A percentile compares a stretch with the other conserved stretches of the same genome.
phyloP scores from a whole-genome alignment of 2,888 invertebrate genomes.

The Scaeva pyrastri region DNA sequence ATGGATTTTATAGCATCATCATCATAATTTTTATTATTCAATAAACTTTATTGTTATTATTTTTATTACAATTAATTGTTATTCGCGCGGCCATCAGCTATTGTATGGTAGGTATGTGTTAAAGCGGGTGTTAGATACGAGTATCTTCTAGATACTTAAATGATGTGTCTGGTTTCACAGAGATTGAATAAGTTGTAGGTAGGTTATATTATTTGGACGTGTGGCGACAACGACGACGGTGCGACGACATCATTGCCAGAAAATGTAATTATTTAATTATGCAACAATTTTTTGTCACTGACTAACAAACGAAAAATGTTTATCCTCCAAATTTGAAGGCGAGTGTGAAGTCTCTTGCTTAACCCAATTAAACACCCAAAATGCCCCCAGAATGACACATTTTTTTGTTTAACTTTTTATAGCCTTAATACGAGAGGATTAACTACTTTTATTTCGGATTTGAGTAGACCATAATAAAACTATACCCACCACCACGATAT shows the following conservation, averaged over 20 bases:
- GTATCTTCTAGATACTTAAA: not conserved
- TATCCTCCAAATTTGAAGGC: not conserved
- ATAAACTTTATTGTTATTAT: slow-evolving; percentile 81
- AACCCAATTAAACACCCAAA: slow-evolving; percentile 64
- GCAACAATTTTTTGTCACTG: slow-evolving; percentile 7
- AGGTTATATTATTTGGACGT: not conserved
- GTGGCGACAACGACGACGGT: slow-evolving; percentile 29
- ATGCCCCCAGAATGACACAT: slow-evolving; percentile 56
- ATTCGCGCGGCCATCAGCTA: slow-evolving; percentile 46
- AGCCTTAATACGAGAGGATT: slow-evolving; percentile 26
- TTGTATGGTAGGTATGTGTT: slow-evolving; percentile 1
- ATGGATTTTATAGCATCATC: slow-evolving; percentile 83
- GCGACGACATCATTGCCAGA: slow-evolving; percentile 3
- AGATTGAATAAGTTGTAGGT: not conserved
- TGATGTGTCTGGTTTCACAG: not conserved
- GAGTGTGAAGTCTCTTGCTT: slow-evolving; percentile 32
- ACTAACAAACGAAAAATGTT: slow-evolving; percentile 26
- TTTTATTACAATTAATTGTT: slow-evolving; percentile 80
- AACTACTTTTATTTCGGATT: slow-evolving; percentile 33
- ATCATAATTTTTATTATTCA: slow-evolving; percentile 81
- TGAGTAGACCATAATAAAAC: slow-evolving; percentile 46
- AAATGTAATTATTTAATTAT: slow-evolving; percentile 18
- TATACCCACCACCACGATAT: slow-evolving; percentile 19
- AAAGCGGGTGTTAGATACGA: slow-evolving; percentile 50
- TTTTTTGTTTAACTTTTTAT: slow-evolving; percentile 40